phyloP scores from a whole-genome alignment of 2,797 vertebrate genomes.

The Acomys russatus region DNA sequence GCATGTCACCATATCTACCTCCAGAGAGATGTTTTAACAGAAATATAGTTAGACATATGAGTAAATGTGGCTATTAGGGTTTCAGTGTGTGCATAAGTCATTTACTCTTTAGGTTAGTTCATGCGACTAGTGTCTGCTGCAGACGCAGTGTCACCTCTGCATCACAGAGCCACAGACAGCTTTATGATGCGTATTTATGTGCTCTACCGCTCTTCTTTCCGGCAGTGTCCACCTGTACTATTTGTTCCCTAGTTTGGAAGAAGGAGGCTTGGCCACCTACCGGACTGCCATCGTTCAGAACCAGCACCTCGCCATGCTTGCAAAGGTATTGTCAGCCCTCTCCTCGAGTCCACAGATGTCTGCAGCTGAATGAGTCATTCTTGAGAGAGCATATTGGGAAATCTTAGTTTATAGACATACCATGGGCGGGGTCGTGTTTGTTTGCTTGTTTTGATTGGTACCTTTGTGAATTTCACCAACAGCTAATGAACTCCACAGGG shows the following conservation, averaged over 20 bases:
- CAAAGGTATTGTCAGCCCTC: slow-evolving; percentile 92
- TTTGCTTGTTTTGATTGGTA: slow-evolving; percentile 56
- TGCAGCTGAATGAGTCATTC: slow-evolving; percentile 38
- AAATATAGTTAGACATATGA: not conserved
- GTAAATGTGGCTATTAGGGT: not conserved
- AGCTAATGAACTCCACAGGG: slow-evolving; percentile 68
- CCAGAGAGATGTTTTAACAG: slow-evolving; percentile 38
- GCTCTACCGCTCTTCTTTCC: not conserved
- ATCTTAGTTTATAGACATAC: slow-evolving; percentile 53
- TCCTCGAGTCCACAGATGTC: not conserved
- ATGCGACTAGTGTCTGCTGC: not conserved
- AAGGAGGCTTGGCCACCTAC: slow-evolving; percentile 98
- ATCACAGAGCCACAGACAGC: not conserved
- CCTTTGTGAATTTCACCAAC: slow-evolving; percentile 72
- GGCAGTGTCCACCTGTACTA: slow-evolving; percentile 98
- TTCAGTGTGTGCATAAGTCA: not conserved
- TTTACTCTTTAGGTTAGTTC: not conserved
- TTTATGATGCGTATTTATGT: not conserved
- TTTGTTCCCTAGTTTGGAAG: slow-evolving; percentile 96
- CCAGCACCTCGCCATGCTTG: slow-evolving; percentile 98
- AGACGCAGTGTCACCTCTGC: not conserved
- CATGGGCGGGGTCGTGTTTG: not conserved
- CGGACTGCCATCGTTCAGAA: slow-evolving; percentile 99
- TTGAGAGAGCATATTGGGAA: slow-evolving; percentile 8
- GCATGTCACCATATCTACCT: not conserved